A percentile compares a stretch with the other conserved stretches of the same genome.
Conservation (phyloP, 2,888 invertebrate species). For the Andrena camellia region DNA sequence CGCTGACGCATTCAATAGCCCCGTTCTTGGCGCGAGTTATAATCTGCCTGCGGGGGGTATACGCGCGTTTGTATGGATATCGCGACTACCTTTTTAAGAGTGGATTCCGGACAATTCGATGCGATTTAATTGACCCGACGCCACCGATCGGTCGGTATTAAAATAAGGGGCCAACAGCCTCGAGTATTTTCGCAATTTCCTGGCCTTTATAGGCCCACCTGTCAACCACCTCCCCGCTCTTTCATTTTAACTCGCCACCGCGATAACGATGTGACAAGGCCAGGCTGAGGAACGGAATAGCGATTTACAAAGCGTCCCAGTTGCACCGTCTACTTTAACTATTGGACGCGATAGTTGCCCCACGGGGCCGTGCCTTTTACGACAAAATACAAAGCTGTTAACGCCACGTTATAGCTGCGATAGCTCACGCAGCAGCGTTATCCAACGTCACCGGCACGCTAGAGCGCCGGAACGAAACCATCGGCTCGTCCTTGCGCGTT, state of each 20-base stretch:
- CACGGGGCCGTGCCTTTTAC: constrained; percentile 56
- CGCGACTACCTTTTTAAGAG: neutral
- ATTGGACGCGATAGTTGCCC: constrained; percentile 54
- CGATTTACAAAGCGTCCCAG: constrained; percentile 56
- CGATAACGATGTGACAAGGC: constrained; percentile 52
- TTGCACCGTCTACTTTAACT: constrained; percentile 46
- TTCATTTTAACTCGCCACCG: constrained; percentile 27
- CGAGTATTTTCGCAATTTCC: constrained; percentile 47
- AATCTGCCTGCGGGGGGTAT: neutral
- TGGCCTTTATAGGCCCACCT: constrained; percentile 5
- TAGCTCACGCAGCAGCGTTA: constrained; percentile 48
- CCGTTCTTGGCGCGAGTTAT: no score
- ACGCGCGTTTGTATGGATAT: constrained; percentile 4
- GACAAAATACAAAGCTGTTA: constrained; percentile 64
- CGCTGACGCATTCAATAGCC: constrained; percentile 25
- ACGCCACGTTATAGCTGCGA: constrained; percentile 59
- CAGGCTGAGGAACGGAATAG: constrained; percentile 44
- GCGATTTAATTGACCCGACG: constrained; percentile 33
- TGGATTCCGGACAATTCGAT: constrained; percentile 2
- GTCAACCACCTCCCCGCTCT: constrained; percentile 41
- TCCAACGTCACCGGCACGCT: constrained; percentile 40
- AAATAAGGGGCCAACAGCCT: constrained; percentile 4
- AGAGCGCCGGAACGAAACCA: constrained; percentile 14
- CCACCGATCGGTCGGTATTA: constrained; percentile 5
- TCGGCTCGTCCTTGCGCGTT: neutral